These are phyloP conservation scores for Huso huso DNA, from an alignment of 2,797 vertebrate species.

Conservation along the genomic window DNA sequence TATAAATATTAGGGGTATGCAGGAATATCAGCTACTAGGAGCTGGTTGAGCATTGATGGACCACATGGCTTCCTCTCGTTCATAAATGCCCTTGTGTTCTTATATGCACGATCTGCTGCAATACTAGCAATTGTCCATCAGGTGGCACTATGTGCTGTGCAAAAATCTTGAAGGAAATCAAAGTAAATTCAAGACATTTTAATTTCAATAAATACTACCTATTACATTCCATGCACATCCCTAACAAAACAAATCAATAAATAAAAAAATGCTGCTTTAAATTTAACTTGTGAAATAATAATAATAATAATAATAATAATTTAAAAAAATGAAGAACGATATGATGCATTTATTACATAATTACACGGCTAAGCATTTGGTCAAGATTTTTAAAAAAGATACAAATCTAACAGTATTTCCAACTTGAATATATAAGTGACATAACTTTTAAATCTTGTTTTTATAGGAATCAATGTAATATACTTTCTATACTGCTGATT, in stretches of 20 bases:
- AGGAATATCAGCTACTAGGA: no score
- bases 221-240: not conserved
- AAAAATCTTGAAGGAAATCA: no score
- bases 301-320: not conserved
- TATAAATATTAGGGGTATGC: no score
- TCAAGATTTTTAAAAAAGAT: conserved; percentile 2
- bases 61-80: no score
- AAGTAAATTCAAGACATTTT: no score
- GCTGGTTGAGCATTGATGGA: no score
- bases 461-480: conserved; percentile 4
- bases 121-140: no score
- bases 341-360: conserved; percentile 27
- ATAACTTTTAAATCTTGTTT: conserved; percentile 18
- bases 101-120: no score
- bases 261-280: not conserved
- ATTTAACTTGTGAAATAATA: not conserved
- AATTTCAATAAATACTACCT: not conserved
- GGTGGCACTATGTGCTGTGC: no score
- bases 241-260: not conserved
- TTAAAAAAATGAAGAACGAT: conserved; percentile 20
- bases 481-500: conserved; percentile 9
- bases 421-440: conserved; percentile 11
- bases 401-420: not conserved
- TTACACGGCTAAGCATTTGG: not conserved
- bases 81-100: no score